Percentiles rank a stretch among this genome's conserved stretches.
These are phyloP conservation scores for Dermochelys coriacea DNA, from an alignment of 2,797 vertebrate genomes.

Conservation along the genomic window DNA sequence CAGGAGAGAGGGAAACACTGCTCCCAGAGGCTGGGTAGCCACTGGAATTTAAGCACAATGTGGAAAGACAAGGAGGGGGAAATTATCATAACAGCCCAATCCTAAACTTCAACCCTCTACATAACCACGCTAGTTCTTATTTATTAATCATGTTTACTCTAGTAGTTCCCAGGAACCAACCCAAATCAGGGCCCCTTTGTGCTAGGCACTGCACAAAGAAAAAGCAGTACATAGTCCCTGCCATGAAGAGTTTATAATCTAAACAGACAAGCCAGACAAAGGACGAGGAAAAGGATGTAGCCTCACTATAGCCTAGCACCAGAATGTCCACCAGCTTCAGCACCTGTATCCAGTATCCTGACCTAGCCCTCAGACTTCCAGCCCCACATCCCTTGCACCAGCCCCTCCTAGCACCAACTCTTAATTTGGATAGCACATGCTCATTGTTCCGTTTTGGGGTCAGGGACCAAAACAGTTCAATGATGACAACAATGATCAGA, in stretches of 20 bases:
- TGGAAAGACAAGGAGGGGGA: not conserved
- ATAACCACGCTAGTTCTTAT: accelerated
- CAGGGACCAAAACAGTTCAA: no score
- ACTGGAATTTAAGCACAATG: not conserved
- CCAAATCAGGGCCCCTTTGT: not conserved
- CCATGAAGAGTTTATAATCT: not conserved
- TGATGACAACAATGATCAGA: no score
- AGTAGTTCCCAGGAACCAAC: not conserved
- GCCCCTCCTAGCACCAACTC: not conserved
- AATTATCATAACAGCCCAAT: not conserved
- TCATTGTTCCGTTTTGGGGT: no score
- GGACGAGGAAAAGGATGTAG: not conserved
- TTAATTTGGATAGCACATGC: not conserved
- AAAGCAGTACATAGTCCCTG: accelerated
- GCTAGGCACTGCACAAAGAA: not conserved
- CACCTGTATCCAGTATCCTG: not conserved
- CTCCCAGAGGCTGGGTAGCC: not conserved
- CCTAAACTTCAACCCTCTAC: not conserved
- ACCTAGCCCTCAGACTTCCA: not conserved
- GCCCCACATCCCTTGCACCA: no score
- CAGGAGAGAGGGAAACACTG: no score
- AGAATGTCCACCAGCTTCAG: accelerated
- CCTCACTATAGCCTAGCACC: not conserved
- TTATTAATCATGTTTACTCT: accelerated
- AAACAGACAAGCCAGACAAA: not conserved